Base-by-base conservation (phyloP, 35 echinoderm and acorn worm species). In the Diadema setosum region DNA sequence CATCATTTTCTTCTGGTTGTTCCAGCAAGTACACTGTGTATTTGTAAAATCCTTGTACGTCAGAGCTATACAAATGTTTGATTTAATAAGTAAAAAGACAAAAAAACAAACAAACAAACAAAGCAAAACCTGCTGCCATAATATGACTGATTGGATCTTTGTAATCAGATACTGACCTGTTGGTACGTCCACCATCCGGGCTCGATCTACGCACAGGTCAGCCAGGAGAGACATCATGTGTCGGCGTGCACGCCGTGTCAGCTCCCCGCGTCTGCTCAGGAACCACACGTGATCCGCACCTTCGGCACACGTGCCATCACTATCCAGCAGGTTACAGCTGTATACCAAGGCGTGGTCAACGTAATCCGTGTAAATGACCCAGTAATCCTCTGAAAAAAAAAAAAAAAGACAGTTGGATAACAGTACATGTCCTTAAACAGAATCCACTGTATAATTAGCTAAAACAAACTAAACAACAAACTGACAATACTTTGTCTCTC, bases 301-400 rank as follows among this genome's bases (percentile, higher is more conserved):
- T 29, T 65, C 84, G 1, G 36, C 14, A 35, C 90, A 92, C 3
- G 90, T 81, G 18, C 90, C 90, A 76, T 92, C 90, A 20, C 33
- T 27, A 9, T 76, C 41, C 7, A 27, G 23, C 45, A 24, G 20
- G 37, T 21, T 78, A 61, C 90, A 92, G 70, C 90, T 92, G 83
- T 92, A 92, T 33, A 86, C 82, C 45, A 92, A 49, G 46, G 90
- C 90, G 8, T 92, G 73, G 46, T 29, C 37, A 21, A 56, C 63
- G 50, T 92, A 92, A 42, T 92, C 90, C 20, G 82, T 85, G 69
- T 75, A 76, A 35, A 92, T 60, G 12, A 92, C 90, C 90, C 90
- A 92, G 49, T 92, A 92, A 55, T 86, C 67, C 35, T 85, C 90
- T 92, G 78, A 31, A 67, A 11, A 52, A 52, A 9, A 9, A 52